Conservation (phyloP, 1,140 invertebrate genomes). For the Andricus grossulariae region DNA sequence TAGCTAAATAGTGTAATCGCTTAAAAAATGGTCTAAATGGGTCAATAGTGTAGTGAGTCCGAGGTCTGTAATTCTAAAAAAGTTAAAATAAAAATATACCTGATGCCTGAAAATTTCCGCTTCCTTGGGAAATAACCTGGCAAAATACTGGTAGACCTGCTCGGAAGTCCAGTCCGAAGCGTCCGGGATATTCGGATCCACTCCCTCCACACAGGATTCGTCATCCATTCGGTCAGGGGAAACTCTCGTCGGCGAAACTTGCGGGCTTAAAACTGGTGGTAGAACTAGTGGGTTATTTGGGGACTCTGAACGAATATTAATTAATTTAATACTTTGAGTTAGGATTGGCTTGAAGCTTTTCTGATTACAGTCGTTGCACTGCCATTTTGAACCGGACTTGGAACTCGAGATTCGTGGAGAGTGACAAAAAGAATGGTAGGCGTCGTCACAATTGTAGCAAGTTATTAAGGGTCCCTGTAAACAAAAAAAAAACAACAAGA, state of each 20-base stretch:
- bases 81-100: conserved; percentile 72
- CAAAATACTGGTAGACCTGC: conserved; percentile 89
- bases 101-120: conserved; percentile 88
- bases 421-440: conserved; percentile 87
- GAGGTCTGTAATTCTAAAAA: not conserved
- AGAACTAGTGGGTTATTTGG: conserved; percentile 59
- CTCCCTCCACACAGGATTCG: conserved; percentile 60
- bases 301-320: conserved; percentile 60
- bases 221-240: conserved; percentile 66
- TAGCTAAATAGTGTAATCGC: too few relatives aligned
- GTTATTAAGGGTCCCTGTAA: conserved; percentile 79
- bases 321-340: conserved; percentile 43
- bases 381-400: conserved; percentile 67
- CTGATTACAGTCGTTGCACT: conserved; percentile 65
- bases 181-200: conserved; percentile 85
- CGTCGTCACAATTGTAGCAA: conserved; percentile 88
- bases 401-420: conserved; percentile 75
- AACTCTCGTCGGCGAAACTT: conserved; percentile 66
- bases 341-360: conserved; percentile 61
- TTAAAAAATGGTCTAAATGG: too few relatives aligned
- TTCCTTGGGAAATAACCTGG: conserved; percentile 83
- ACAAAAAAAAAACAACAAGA: conserved; percentile 1
- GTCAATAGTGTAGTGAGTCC: too few relatives aligned
- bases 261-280: conserved; percentile 69
- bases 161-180: conserved; percentile 87